Evolutionary conservation across 23 tunicate genomes (phyloP).

Genomic region (Aplidium turbinatum): DNA sequence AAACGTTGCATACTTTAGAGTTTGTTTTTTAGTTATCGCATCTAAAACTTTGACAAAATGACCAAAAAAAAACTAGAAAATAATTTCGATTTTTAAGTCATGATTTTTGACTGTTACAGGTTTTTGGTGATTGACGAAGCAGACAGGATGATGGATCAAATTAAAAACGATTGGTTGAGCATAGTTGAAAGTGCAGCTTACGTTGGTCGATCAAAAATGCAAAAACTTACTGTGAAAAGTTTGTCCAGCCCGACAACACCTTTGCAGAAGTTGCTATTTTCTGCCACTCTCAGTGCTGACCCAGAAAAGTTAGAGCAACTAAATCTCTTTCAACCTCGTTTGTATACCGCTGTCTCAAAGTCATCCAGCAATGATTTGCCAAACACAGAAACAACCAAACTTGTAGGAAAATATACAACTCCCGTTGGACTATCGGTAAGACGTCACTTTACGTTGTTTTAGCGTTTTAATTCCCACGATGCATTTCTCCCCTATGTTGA

Average conservation of each 20-base stretch:
- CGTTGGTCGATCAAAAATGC: background rate
- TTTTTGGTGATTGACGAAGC: slow-evolving; percentile 95
- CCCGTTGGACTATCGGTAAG: slow-evolving; percentile 47
- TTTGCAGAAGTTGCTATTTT: slow-evolving; percentile 80
- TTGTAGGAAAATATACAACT: slow-evolving; percentile 50
- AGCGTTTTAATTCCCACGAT: background rate
- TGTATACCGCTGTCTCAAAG: slow-evolving; percentile 39
- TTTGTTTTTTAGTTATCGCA: no score
- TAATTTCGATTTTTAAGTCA: no score
- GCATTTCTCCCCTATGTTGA: background rate
- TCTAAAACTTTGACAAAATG: no score
- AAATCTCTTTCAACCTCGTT: slow-evolving; percentile 76
- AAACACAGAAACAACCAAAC: background rate
- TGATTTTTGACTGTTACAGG: no score
- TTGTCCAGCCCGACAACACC: slow-evolving; percentile 1
- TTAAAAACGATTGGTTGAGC: slow-evolving; percentile 65
- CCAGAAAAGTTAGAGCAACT: slow-evolving; percentile 68
- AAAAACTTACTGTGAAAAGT: background rate
- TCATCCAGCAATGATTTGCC: background rate
- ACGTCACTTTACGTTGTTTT: background rate
- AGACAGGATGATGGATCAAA: slow-evolving; percentile 61
- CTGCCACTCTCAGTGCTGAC: slow-evolving; percentile 85
- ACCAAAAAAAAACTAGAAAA: no score
- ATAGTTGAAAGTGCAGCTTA: slow-evolving; percentile 41
- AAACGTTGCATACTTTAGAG: no score